Base-by-base conservation (phyloP, 2,888 invertebrate genomes). In the Chironomus riparius region DNA sequence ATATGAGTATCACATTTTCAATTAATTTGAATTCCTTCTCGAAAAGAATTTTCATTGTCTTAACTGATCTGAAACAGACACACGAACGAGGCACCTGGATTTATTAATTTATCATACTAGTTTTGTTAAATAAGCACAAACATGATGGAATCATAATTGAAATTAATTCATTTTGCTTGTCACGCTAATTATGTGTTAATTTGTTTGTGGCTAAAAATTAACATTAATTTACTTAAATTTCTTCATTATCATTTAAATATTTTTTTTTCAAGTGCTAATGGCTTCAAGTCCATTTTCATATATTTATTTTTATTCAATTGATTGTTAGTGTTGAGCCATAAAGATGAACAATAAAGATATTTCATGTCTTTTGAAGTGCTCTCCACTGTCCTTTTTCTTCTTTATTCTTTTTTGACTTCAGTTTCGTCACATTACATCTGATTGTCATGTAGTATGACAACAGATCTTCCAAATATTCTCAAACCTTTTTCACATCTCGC, bases 151-250 rank as follows among this genome's bases (percentile, higher is more conserved):
- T 38, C 28, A 68, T 68, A 15, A 68, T 73, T 73, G 22, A 22
- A 73, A 73, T 73, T 73, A 73, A 73, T 73, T 62, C 24, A 73
- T 18, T 65, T 62, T 47, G 15, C 47, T 70, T 18, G 18, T 73
- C 47, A 62, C 65, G 73, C 47, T 73, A 73, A 73, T 73, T 50
- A 73, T 62, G 73, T 73, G 61, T 62, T 62, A 73, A 73, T 73
- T 73, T 73, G 73, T 62, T 68, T 68, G 47, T 62, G 7, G 24
- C n/a, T 18, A 21, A 73, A 69, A 73, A 73, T 73, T 73, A 56
- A 22, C 73, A 73, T 73, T 73, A 73, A 73, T 73, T 73, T 73
- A 18, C 18, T 21, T 65, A 65, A 65, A 24, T 12, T 56, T n/a
- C 18, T 24, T 24, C 65, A 24, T 21, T 65, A 22, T 15, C 56